phyloP scores from a whole-genome alignment of 2,113 vertebrate species.

The Hyperopisus bebe region DNA sequence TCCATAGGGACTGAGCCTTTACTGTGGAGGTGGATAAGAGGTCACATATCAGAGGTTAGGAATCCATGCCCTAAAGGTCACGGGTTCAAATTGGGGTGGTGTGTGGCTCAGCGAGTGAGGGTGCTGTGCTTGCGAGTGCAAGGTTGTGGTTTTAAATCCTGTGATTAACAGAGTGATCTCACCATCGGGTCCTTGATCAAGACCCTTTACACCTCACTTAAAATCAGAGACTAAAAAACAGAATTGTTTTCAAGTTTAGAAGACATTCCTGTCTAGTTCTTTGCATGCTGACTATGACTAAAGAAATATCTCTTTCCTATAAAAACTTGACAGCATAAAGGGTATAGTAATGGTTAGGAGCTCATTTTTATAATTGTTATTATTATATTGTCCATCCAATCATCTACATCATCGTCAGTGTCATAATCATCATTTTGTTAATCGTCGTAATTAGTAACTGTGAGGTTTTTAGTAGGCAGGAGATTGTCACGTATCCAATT shows the following conservation, averaged over 20 bases:
- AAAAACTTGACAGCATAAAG: neutral
- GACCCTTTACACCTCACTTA: neutral
- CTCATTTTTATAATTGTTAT: neutral
- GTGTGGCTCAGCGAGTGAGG: neutral
- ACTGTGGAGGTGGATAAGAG: neutral
- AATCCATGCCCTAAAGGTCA: neutral
- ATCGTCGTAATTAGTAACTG: neutral
- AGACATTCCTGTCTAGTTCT: neutral
- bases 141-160: neutral
- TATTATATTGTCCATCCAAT: neutral
- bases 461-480: neutral
- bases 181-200: neutral
- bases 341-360: neutral
- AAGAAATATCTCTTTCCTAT: neutral
- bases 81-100: neutral
- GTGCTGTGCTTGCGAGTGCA: neutral
- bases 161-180: neutral
- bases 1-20: neutral
- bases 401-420: conserved; percentile 2
- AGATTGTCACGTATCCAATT: conserved; percentile 1
- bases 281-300: neutral
- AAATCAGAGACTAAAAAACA: neutral
- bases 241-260: neutral
- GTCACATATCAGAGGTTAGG: neutral
- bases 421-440: neutral